Conservation (phyloP, 2,888 invertebrate species). For the Sarcophaga subvicina region DNA sequence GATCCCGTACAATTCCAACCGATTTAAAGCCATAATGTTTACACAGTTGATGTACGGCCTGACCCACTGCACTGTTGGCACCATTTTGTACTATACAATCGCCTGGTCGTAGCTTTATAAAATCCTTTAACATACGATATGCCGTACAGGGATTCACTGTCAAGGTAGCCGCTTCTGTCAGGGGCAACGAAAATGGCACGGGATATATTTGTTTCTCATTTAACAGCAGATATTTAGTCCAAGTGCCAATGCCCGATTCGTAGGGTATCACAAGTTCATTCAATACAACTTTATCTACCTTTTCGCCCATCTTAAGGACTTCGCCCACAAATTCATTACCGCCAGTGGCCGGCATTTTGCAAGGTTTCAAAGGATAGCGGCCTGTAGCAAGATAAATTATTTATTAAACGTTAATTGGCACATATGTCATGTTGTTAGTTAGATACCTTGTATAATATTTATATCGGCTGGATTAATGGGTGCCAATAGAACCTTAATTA, state of each 20-base stretch:
- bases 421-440: not conserved
- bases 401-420: slow-evolving; percentile 55
- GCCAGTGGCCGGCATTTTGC: slow-evolving; percentile 89
- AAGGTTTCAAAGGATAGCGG: slow-evolving; percentile 89
- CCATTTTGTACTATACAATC: slow-evolving; percentile 97
- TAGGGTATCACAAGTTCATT: slow-evolving; percentile 94
- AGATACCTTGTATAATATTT: slow-evolving; percentile 95
- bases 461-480: slow-evolving; percentile 99
- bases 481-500: slow-evolving; percentile 93
- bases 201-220: slow-evolving; percentile 85
- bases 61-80: slow-evolving; percentile 97
- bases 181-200: slow-evolving; percentile 87
- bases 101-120: slow-evolving; percentile 87
- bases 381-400: slow-evolving; percentile 72
- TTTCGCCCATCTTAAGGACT: slow-evolving; percentile 87
- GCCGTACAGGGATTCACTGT: slow-evolving; percentile 98
- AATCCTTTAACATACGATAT: slow-evolving; percentile 97
- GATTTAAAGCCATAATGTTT: slow-evolving; percentile 89
- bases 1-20: slow-evolving; percentile 92
- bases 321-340: slow-evolving; percentile 98
- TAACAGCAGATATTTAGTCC: slow-evolving; percentile 89
- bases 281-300: slow-evolving; percentile 81
- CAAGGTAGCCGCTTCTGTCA: slow-evolving; percentile 92
- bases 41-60: slow-evolving; percentile 96
- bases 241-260: slow-evolving; percentile 91